Evolutionary conservation across 2,888 invertebrate genomes (phyloP), one percentile per base, ranked within the genome.

Genomic region (Taenaris catops): DNA sequence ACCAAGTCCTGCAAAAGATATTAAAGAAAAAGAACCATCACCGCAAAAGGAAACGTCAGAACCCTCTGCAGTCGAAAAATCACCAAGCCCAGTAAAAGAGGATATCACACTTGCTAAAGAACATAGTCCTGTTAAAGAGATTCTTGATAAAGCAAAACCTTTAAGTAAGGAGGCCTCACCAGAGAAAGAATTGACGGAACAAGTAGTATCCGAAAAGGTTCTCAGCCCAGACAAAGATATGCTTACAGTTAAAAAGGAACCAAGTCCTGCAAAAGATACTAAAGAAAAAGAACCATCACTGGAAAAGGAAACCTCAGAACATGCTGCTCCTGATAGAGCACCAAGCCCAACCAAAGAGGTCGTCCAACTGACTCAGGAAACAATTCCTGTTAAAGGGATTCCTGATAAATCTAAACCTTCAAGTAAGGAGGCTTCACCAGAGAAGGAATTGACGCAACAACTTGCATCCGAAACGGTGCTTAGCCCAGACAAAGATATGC

Each of bases 211-310:
- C 2, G 12, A 14, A 1, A 17, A 5, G 1, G 14, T 14, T 14
- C 14, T 14, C 0, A 24, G 28, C 9, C 26, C 26, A 1, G 26
- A 4, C 3, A 14, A 25, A 1, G n/a, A n/a, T n/a, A n/a, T n/a
- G n/a, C n/a, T n/a, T n/a, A n/a, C 5, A 2, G 37, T 34, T 1
- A 31, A 42, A 1, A 46, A 44, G 8, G 23, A 26, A 17, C 25
- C 25, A 0, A 47, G 38, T 14, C 38, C 38, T 3, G 21, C 20
- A 0, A 18, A 17, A 2, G 26, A 26, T 0, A 7, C 4, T 6
- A 12, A 19, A 0, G 37, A 49, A 0, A 47, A 49, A 17, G 34
- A 19, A 17, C 21, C 33, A 0, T 46, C 29, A 6, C 39, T 27
- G 3, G 20, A 12, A 3, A 10, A 21, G 25, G 34, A 18, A n/a